These are phyloP conservation scores for Vanessa tameamea DNA, from an alignment of 1,140 invertebrate genomes.

Conservation along the genomic window DNA sequence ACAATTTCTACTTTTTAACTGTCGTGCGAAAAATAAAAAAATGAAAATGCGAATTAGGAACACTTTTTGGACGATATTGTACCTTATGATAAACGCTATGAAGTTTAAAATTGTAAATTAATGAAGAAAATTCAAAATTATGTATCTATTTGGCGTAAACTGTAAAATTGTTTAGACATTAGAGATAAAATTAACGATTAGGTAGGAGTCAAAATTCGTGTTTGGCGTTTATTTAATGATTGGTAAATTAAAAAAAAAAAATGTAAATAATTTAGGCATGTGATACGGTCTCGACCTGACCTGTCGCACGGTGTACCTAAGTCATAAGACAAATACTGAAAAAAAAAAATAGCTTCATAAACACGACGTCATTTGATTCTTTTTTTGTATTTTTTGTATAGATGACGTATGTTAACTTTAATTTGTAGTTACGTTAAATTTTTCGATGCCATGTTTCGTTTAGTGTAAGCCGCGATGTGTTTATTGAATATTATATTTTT, in stretches of 20 bases:
- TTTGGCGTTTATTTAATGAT: slow-evolving; percentile 66
- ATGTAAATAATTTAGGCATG: slow-evolving; percentile 73
- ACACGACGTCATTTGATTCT: slow-evolving; percentile 45
- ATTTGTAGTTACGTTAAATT: slow-evolving; percentile 35
- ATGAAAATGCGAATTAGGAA: slow-evolving; percentile 44
- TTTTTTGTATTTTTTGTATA: slow-evolving; percentile 61
- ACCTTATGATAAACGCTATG: slow-evolving; percentile 32
- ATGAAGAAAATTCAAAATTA: slow-evolving; percentile 44
- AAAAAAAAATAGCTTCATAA: slow-evolving; percentile 24
- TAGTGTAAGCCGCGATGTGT: slow-evolving; percentile 63
- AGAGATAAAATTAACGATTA: slow-evolving; percentile 52
- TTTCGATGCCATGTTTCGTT: slow-evolving; percentile 76
- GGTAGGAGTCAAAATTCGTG: slow-evolving; percentile 64
- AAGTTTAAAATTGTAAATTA: slow-evolving; percentile 40
- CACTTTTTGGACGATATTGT: slow-evolving; percentile 45
- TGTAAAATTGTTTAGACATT: slow-evolving; percentile 72
- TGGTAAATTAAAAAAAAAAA: slow-evolving; percentile 41
- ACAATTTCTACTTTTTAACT: slow-evolving; percentile 45
- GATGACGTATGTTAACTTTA: slow-evolving; percentile 55
- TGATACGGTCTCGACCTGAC: slow-evolving; percentile 66
- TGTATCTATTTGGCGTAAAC: slow-evolving; percentile 66
- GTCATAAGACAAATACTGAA: slow-evolving; percentile 29
- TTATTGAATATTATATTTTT: slow-evolving; percentile 77
- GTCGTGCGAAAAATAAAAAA: slow-evolving; percentile 46
- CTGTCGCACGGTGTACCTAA: slow-evolving; percentile 40